Evolutionary conservation across 2,888 invertebrate species (phyloP).

Genomic region (Dryocosmus kuriphilus): DNA sequence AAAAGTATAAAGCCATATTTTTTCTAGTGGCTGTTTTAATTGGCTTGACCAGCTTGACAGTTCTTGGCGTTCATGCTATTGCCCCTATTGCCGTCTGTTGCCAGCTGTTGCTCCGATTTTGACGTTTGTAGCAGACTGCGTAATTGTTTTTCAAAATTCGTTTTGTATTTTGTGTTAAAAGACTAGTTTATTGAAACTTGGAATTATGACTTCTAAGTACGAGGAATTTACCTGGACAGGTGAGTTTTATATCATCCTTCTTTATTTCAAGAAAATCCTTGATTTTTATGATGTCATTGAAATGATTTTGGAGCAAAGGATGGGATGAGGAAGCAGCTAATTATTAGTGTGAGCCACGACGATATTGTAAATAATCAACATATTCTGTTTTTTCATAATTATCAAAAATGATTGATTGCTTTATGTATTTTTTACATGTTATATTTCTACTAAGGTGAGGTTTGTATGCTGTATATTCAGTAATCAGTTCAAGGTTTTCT

Average conservation of each 20-base stretch:
- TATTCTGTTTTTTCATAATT: background rate
- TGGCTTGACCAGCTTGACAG: too few species aligned
- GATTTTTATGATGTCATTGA: background rate
- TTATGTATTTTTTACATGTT: too few species aligned
- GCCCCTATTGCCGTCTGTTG: too few species aligned
- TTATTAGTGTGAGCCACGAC: background rate
- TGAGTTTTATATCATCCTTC: background rate
- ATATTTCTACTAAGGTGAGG: background rate
- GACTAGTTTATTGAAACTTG: background rate
- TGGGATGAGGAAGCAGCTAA: background rate
- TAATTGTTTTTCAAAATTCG: background rate
- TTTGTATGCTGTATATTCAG: background rate
- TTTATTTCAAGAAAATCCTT: background rate
- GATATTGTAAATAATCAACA: background rate
- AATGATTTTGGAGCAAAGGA: background rate
- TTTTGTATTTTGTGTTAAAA: background rate
- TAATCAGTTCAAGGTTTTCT: background rate
- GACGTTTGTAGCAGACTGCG: background rate
- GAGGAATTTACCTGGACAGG: slow-evolving; percentile 23
- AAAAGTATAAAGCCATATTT: background rate
- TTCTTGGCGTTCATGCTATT: background rate
- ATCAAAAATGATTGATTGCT: background rate
- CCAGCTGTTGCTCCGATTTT: slow-evolving; percentile 1
- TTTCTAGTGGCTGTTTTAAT: background rate
- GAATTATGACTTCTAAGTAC: slow-evolving; percentile 7